These are phyloP conservation scores for Helleia helle DNA, from an alignment of 2,888 invertebrate species.

Conservation along the genomic window DNA sequence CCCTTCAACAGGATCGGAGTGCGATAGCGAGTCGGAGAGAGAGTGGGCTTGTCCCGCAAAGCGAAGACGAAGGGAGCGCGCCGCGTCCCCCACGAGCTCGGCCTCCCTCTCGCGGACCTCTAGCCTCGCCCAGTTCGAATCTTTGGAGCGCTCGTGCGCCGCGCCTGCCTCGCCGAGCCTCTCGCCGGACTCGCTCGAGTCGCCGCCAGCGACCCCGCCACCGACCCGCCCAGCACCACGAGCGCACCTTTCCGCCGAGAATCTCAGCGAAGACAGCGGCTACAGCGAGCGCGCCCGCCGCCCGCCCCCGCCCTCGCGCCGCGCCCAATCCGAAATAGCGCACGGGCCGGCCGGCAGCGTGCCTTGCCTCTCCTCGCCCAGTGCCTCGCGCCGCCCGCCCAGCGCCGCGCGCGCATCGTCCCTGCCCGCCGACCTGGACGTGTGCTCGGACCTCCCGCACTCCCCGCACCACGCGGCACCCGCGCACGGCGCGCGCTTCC, in stretches of 20 bases:
- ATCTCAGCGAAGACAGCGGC: conserved; percentile 86
- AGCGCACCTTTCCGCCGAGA: conserved; percentile 80
- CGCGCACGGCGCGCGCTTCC: conserved; percentile 53
- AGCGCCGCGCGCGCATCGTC: conserved; percentile 62
- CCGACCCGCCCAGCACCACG: conserved; percentile 46
- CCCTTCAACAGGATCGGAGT: conserved; percentile 56
- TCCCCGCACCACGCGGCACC: conserved; percentile 43
- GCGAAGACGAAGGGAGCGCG: conserved; percentile 77
- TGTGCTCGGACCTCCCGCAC: conserved; percentile 64
- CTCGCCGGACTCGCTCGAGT: conserved; percentile 65
- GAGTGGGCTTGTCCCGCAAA: conserved; percentile 85
- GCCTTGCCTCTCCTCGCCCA: conserved; percentile 50
- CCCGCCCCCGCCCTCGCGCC: conserved; percentile 41
- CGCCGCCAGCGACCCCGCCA: conserved; percentile 54
- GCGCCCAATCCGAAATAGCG: conserved; percentile 50
- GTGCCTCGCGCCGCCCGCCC: conserved; percentile 46
- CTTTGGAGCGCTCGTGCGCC: conserved; percentile 77
- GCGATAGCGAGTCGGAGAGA: conserved; percentile 80
- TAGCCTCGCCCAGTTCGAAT: conserved; percentile 89
- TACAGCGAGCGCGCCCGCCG: conserved; percentile 76
- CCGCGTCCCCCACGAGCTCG: conserved; percentile 53
- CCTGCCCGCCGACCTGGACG: conserved; percentile 79
- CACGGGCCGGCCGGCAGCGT: conserved; percentile 47
- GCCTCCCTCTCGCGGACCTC: conserved; percentile 83
- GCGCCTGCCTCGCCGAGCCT: conserved; percentile 59